phyloP scores from a whole-genome alignment of 2,797 vertebrate species.

The Hydrophis major region DNA sequence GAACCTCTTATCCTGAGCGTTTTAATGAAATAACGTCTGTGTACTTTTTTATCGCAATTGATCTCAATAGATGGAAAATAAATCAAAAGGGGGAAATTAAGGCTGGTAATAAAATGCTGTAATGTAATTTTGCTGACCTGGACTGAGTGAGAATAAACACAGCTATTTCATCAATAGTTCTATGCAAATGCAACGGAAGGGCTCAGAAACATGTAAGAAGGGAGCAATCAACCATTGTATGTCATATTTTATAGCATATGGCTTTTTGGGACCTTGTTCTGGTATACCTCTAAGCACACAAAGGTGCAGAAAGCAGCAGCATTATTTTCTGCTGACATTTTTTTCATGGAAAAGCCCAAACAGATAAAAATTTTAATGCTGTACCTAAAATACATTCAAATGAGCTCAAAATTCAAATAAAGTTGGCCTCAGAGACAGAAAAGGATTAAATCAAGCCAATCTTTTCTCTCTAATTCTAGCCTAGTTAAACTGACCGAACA shows the following conservation, averaged over 20 bases:
- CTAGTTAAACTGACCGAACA: slow-evolving; percentile 55
- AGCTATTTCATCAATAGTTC: slow-evolving; percentile 1
- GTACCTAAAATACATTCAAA: neutral
- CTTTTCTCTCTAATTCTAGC: slow-evolving; percentile 38
- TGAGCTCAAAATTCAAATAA: neutral
- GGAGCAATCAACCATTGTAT: slow-evolving; percentile 2
- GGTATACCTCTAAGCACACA: neutral
- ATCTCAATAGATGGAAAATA: slow-evolving; percentile 3
- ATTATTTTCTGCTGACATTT: neutral
- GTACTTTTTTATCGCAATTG: neutral
- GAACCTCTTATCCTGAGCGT: neutral
- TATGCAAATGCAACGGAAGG: neutral
- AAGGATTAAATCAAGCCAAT: neutral
- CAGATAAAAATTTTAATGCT: neutral
- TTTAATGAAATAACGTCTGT: neutral
- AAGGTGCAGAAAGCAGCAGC: neutral
- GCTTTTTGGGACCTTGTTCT: neutral
- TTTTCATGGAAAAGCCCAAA: neutral
- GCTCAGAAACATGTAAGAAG: neutral
- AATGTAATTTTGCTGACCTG: neutral
- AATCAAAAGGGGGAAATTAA: neutral
- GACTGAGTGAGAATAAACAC: slow-evolving; percentile 7
- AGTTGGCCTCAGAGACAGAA: neutral
- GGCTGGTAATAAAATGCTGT: neutral
- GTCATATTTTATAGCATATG: neutral